Base-by-base conservation (phyloP, 2,113 vertebrate genomes). In the Oreocharis arfaki region DNA sequence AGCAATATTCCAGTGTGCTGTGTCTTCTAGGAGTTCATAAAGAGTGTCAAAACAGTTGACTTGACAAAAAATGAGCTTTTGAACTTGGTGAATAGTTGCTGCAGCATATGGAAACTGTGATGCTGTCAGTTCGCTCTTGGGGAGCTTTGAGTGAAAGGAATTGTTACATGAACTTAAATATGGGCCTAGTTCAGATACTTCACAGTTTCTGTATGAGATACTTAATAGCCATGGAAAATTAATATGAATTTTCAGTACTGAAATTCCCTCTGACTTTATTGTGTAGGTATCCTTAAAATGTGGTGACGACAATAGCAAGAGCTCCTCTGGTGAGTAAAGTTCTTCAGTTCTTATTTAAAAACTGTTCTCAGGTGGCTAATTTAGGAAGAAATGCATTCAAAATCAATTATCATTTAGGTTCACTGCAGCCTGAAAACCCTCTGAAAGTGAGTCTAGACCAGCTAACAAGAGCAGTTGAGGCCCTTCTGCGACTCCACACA, bases 391-490 rank as follows among this genome's bases (percentile, higher is more conserved):
- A 33, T 24, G 4, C 44, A 70, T 95, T 97, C 86, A 95, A 55
- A 75, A 37, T 91, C 53, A 89, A 37, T 93, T 96, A 69, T 88
- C 78, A 92, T 83, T 65, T 97, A 98, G 98, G 91, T 91, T 94
- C 97, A 61, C 64, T 97, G 92, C 98, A 97, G 93, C 56, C 95
- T 75, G 91, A 78, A 83, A 98, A 95, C 80, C 98, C 98, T 41
- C 96, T 99, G 96, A 98, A 99, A 97, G 97, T 98, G 91, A 97
- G 98, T 87, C 73, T 99, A 94, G 95, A 98, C 35, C 95, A 96
- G 10, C 97, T 99, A 77, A 99, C 99, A 11, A 96, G 95, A 86
- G 99, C 99, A 24, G 96, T 99, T 50, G 98, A 99, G 83, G 97
- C 98, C 71, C 98, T 99, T 93, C 97, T 98, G 75, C 98, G 96